Percentiles rank a stretch among this genome's conserved stretches.
Conservation (phyloP, 2,797 vertebrate species). For the Pseudopleuronectes americanus region DNA sequence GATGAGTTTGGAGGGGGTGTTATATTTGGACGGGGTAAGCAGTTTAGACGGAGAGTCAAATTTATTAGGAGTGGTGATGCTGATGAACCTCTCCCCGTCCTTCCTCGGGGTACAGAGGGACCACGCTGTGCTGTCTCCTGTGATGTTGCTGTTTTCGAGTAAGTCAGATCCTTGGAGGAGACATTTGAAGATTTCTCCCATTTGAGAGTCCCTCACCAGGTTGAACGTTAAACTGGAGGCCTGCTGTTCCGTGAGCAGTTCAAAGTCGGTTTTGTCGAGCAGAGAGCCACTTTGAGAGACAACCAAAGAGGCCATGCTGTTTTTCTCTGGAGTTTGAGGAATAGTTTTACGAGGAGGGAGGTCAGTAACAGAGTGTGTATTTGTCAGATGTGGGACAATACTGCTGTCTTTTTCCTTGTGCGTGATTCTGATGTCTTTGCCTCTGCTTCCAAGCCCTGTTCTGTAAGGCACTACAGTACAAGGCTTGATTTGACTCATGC, state of each 20-base stretch:
- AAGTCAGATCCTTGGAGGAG: slow-evolving; percentile 94
- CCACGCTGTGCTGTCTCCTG: slow-evolving; percentile 75
- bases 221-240: slow-evolving; percentile 94
- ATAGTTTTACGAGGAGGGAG: slow-evolving; percentile 34
- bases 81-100: slow-evolving; percentile 76
- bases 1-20: slow-evolving; percentile 82
- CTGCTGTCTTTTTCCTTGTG: slow-evolving; percentile 46
- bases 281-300: slow-evolving; percentile 70
- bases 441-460: slow-evolving; percentile 84
- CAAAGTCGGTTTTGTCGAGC: slow-evolving; percentile 88
- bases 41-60: slow-evolving; percentile 83
- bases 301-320: slow-evolving; percentile 41
- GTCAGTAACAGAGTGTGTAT: slow-evolving; percentile 16
- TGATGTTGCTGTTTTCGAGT: slow-evolving; percentile 80
- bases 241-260: slow-evolving; percentile 93
- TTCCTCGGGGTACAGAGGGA: slow-evolving; percentile 80
- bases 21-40: slow-evolving; percentile 76
- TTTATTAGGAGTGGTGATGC: slow-evolving; percentile 79
- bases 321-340: slow-evolving; percentile 64
- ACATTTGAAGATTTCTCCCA: slow-evolving; percentile 98
- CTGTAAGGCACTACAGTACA: slow-evolving; percentile 49
- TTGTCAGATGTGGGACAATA: slow-evolving; percentile 4
- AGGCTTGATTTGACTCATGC: slow-evolving; percentile 12
- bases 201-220: slow-evolving; percentile 95
- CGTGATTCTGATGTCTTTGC: slow-evolving; percentile 83